A percentile compares a stretch with the other conserved stretches of the same genome.
Conservation (phyloP, 23 tunicate species). For the Clavelina lepadiformis region DNA sequence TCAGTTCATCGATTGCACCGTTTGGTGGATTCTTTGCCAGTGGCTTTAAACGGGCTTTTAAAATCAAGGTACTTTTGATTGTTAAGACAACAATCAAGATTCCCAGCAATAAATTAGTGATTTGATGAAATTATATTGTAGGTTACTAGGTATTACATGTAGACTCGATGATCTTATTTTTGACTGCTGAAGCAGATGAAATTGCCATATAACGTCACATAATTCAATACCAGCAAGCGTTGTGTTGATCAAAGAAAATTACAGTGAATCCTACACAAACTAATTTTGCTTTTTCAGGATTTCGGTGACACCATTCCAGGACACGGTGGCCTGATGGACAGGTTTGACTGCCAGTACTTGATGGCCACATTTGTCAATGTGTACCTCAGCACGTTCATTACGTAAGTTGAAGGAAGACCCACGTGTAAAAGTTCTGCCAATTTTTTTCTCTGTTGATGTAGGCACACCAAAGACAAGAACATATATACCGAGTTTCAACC, state of each 20-base stretch:
- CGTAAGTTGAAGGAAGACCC: conserved; percentile 35
- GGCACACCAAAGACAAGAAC: too few relatives aligned
- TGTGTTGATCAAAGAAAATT: not conserved
- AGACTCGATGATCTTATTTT: too few relatives aligned
- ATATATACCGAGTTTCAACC: too few relatives aligned
- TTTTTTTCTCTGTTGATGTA: too few relatives aligned
- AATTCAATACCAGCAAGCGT: not conserved
- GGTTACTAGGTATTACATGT: too few relatives aligned
- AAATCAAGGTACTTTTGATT: conserved; percentile 98
- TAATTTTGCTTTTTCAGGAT: conserved; percentile 42
- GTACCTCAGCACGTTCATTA: conserved; percentile 79
- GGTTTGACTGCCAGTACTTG: conserved; percentile 94
- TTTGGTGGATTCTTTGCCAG: conserved; percentile 99
- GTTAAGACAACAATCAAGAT: too few relatives aligned
- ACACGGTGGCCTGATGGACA: conserved; percentile 97
- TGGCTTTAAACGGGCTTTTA: conserved; percentile 97
- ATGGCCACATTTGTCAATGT: conserved; percentile 93
- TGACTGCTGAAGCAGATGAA: too few relatives aligned
- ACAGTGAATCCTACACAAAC: not conserved
- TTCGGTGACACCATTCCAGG: conserved; percentile 99
- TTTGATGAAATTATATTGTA: too few relatives aligned
- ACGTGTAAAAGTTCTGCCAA: too few relatives aligned
- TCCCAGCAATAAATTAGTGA: too few relatives aligned
- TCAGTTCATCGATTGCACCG: conserved; percentile 89
- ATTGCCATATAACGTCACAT: not conserved